Evolutionary conservation across 2,113 vertebrate genomes (phyloP), one percentile per base, ranked within the genome.

Genomic region (Mirounga angustirostris): DNA sequence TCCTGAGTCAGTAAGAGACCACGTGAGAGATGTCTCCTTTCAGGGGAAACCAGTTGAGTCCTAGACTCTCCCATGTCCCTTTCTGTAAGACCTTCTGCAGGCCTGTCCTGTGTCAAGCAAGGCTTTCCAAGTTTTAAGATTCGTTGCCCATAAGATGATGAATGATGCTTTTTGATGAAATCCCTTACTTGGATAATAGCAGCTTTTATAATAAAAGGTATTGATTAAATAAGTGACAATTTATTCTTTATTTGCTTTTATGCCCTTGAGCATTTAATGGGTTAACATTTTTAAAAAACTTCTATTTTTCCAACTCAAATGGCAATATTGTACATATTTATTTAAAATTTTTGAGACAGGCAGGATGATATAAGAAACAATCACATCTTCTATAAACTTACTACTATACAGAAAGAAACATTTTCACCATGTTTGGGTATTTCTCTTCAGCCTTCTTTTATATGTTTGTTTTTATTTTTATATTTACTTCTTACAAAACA

Each of bases 241-340:
- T 94, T 94, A 52, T 80, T 73, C 50, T 94, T 79, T 61, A 14
- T 36, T 90, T 85, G 28, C 24, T 71, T 71, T 74, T 67, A 82
- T 82, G 46, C 24, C 46, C 26, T 91, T 56, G 36, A 82, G 22
- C 85, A 71, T 65, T 78, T 92, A 69, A 85, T 89, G 92, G 69
- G 63, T 26, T 89, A 40, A 22, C 21, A 50, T 91, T 94, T 94
- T 5, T 7, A 59, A 52, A 80, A 94, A 69, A 43, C 1, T 24
- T 79, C 1, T 88, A 61, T 73, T 93, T 93, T 80, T 93, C 59
- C 90, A 46, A 59, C 73, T 82, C 73, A 94, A 89, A 59, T 54
- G 13, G 28, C 3, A 90, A 90, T 43, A n/a, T 74, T 78, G 11
- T 12, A 40, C 43, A 21, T 67, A 69, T 92, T 93, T 92, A 79